phyloP scores from a whole-genome alignment of 2,888 invertebrate genomes.

The Entomobrya multifasciata region DNA sequence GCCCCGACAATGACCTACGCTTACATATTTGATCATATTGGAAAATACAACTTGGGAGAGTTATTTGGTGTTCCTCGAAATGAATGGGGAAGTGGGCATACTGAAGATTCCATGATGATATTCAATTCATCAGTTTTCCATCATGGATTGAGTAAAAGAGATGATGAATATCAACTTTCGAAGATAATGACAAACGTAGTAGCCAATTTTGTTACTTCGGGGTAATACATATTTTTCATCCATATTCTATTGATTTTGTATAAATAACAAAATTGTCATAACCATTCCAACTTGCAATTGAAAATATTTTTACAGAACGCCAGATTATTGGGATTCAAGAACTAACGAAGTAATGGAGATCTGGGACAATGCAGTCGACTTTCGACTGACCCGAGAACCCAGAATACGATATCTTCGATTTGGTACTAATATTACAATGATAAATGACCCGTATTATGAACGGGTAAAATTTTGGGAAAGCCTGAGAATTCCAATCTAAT shows the following conservation, averaged over 20 bases:
- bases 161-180: slow-evolving; percentile 66
- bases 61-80: slow-evolving; percentile 72
- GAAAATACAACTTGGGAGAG: slow-evolving; percentile 74
- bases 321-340: slow-evolving; percentile 30
- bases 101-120: slow-evolving; percentile 67
- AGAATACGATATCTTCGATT: slow-evolving; percentile 60
- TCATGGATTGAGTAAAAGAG: slow-evolving; percentile 71
- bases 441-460: slow-evolving; percentile 63
- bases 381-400: neutral
- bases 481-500: slow-evolving; percentile 60
- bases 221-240: slow-evolving; percentile 53
- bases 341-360: slow-evolving; percentile 3
- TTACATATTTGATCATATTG: slow-evolving; percentile 73
- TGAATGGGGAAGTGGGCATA: slow-evolving; percentile 74
- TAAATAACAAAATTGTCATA: neutral
- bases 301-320: slow-evolving; percentile 39
- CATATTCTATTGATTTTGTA: neutral
- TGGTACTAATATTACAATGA: slow-evolving; percentile 63
- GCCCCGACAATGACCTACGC: slow-evolving; percentile 77
- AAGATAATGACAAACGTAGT: slow-evolving; percentile 72
- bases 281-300: neutral
- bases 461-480: slow-evolving; percentile 73
- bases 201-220: slow-evolving; percentile 65
- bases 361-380: slow-evolving; percentile 64
- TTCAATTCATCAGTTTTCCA: slow-evolving; percentile 75